Evolutionary conservation across 2,113 vertebrate species (phyloP), one percentile per base, ranked within the genome.

Genomic region (Phylloscopus trochiloides): DNA sequence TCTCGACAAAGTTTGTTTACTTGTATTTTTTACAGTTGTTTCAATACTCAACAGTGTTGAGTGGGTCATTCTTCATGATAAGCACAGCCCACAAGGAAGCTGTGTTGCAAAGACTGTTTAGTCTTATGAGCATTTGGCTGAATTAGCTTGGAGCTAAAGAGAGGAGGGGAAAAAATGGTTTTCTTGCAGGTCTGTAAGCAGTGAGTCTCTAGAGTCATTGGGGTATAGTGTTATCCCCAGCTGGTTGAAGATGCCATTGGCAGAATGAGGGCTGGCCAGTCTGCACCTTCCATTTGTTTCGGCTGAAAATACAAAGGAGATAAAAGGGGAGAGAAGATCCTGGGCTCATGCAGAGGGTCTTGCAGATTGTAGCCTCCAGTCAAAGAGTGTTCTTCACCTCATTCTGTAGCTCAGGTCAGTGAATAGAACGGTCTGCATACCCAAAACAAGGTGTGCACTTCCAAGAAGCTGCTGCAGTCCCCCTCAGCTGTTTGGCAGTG

Each of bases 401-500:
- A 3, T 67, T 67, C 34, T 4, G 1, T 72, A 51, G 13, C 40
- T 65, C n/a, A n/a, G 36, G 50, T 52, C 19, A 57, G 26, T 7
- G 5, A 31, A 34, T 3, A 21, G 19, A 58, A 43, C 52, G 40
- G 17, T 21, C 42, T 83, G 40, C 6, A 14, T 54, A n/a, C 20
- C 52, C 48, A 62, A 29, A 86, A 47, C 11, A 26, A 25, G 31
- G 8, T 32, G 31, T 38, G 31, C 22, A 2, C 12, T 42, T 73
- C 20, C 55, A 66, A 62, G 34, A 71, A 52, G 19, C n/a, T 70
- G 29, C 47, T 57, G 74, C 59, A 29, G 45, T 55, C 11, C 14
- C n/a, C 28, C 9, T 57, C 50, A 65, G 26, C 34, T 45, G 17
- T 31, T 54, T 0, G 0, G 55, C 55, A 3, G 0, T 58, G 52